Conservation (phyloP, 2,113 vertebrate species). For the Garra rufa region DNA sequence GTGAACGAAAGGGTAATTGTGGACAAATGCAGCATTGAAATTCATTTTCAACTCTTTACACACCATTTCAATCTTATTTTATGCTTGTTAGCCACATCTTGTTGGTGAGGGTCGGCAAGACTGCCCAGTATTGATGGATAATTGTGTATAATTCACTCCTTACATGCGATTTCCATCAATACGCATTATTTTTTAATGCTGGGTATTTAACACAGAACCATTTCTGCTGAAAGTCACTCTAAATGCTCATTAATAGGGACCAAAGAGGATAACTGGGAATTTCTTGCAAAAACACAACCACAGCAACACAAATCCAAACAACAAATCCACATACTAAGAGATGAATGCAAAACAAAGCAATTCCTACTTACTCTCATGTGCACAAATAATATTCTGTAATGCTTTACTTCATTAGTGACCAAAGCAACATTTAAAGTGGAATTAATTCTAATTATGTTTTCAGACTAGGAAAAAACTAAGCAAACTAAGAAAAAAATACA, state of each 20-base stretch:
- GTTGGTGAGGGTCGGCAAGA: constrained; percentile 96
- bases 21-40: constrained; percentile 99
- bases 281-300: constrained; percentile 41
- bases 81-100: constrained; percentile 99
- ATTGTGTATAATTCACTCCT: constrained; percentile 99
- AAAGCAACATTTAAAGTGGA: neutral
- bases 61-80: constrained; percentile 99
- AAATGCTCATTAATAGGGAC: constrained; percentile 82
- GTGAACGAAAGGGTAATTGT: constrained; percentile 99
- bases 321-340: constrained; percentile 22
- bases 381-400: neutral
- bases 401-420: neutral
- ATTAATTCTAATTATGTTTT: neutral
- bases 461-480: neutral
- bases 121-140: constrained; percentile 97
- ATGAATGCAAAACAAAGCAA: neutral
- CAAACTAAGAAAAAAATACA: neutral
- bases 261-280: constrained; percentile 53
- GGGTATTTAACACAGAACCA: constrained; percentile 82
- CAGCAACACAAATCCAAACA: constrained; percentile 19
- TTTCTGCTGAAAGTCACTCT: constrained; percentile 79
- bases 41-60: constrained; percentile 99
- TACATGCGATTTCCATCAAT: constrained; percentile 94
- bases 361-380: neutral
- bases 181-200: constrained; percentile 82